Evolutionary conservation across 2,888 invertebrate species (phyloP).

Genomic region (Hermaeophaga mercurialis): DNA sequence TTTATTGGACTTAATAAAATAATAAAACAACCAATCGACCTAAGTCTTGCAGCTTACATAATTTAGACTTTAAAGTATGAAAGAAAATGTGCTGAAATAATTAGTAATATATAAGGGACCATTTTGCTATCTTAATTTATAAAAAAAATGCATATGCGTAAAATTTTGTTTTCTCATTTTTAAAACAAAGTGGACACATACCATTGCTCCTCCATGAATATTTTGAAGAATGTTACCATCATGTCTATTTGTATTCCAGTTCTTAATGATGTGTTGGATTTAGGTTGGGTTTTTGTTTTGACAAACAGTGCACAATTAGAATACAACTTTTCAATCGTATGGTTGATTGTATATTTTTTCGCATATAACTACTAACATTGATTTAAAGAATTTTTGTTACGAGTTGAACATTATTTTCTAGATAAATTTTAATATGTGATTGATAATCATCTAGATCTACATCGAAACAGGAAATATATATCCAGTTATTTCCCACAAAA

Average conservation of each 20-base stretch:
- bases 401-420: background rate
- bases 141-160: too few relatives aligned
- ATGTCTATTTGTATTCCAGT: slow-evolving; percentile 1
- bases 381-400: slow-evolving; percentile 11
- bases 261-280: background rate
- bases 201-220: background rate
- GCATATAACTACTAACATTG: slow-evolving; percentile 17
- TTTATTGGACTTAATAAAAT: too few relatives aligned
- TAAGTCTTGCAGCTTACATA: too few relatives aligned
- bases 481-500: slow-evolving; percentile 11
- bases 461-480: slow-evolving; percentile 17
- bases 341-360: too few relatives aligned
- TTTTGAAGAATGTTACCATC: background rate
- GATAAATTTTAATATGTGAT: slow-evolving; percentile 12
- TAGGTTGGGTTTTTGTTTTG: slow-evolving; percentile 15
- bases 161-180: too few relatives aligned
- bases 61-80: too few relatives aligned
- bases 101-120: too few relatives aligned
- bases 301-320: too few relatives aligned
- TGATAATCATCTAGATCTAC: background rate
- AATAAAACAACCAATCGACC: too few relatives aligned
- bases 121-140: too few relatives aligned
- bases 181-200: background rate
- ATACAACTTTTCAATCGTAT: slow-evolving; percentile 1
- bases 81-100: too few relatives aligned